phyloP scores from a whole-genome alignment of 2,888 invertebrate species.

The Eupithecia pulchellata region DNA sequence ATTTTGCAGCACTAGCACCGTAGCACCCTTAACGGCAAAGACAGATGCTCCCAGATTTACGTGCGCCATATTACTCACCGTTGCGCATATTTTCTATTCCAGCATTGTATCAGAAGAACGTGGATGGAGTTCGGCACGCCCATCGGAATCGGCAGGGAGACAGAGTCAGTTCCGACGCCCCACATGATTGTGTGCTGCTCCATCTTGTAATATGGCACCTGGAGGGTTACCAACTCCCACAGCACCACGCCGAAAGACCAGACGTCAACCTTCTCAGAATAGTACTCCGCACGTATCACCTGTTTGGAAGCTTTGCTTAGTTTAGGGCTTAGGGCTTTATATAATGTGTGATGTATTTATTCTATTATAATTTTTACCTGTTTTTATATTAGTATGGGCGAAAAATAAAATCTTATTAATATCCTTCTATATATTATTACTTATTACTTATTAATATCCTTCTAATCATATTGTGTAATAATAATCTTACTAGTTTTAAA shows the following conservation, averaged over 20 bases:
- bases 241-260: constrained; percentile 99
- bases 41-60: background rate
- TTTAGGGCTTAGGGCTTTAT: background rate
- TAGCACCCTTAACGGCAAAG: background rate
- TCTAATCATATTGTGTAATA: no score
- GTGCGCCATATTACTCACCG: constrained; percentile 59
- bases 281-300: constrained; percentile 97
- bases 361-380: no score
- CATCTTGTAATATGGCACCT: constrained; percentile 80
- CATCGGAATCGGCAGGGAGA: constrained; percentile 95
- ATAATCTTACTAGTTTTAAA: no score
- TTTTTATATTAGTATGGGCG: no score
- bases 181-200: constrained; percentile 99
- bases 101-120: constrained; percentile 95
- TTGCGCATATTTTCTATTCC: constrained; percentile 95
- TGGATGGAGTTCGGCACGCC: constrained; percentile 81
- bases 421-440: no score
- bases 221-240: constrained; percentile 98
- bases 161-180: constrained; percentile 97
- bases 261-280: constrained; percentile 98
- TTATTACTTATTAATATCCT: no score
- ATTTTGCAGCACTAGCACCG: background rate
- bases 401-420: no score
- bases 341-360: no score
- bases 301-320: constrained; percentile 8